Evolutionary conservation across 2,113 vertebrate species (phyloP).

Genomic region (Ageneiosus marmoratus): DNA sequence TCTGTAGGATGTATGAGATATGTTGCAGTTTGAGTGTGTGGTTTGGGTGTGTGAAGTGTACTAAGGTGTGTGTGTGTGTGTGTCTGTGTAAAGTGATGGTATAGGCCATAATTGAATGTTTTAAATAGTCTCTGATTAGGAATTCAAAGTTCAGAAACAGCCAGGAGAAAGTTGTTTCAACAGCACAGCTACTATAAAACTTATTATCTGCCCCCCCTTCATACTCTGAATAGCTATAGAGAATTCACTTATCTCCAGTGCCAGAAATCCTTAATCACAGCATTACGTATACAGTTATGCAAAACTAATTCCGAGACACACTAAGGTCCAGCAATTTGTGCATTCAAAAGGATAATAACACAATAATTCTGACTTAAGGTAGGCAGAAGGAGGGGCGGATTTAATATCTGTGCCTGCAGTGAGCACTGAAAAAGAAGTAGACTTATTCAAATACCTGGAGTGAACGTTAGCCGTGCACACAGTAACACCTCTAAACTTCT

Average conservation of each 20-base stretch:
- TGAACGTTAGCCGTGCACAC: not conserved
- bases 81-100: not conserved
- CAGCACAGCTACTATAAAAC: constrained; percentile 3
- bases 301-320: constrained; percentile 73
- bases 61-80: not conserved
- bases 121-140: not conserved
- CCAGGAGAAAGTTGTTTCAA: constrained; percentile 15
- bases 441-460: not conserved
- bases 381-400: not conserved
- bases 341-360: constrained; percentile 58
- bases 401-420: not conserved
- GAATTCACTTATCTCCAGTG: constrained; percentile 71
- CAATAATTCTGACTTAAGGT: constrained; percentile 63
- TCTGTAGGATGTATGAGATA: constrained; percentile 18
- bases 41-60: not conserved
- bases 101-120: not conserved
- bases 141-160: constrained; percentile 39
- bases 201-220: constrained; percentile 58
- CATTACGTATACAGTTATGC: constrained; percentile 72
- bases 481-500: not conserved
- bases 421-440: not conserved
- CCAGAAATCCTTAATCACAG: constrained; percentile 76
- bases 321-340: constrained; percentile 68
- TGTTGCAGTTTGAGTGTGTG: not conserved
- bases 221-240: constrained; percentile 67